Conservation (phyloP, 1,140 invertebrate species). For the Rhizoglyphus robini region DNA sequence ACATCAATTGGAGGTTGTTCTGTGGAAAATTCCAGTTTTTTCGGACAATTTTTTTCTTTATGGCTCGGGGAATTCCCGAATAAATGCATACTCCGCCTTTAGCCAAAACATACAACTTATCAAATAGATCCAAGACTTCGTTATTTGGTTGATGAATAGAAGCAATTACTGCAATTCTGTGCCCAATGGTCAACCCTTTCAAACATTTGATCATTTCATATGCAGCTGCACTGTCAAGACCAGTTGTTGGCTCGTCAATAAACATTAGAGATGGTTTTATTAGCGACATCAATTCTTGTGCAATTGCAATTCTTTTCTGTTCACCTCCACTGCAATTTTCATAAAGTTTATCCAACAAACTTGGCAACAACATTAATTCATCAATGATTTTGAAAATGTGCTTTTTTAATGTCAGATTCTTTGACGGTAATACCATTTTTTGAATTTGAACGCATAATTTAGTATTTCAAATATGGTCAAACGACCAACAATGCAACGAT, state of each 20-base stretch:
- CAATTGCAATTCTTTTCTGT: slow-evolving; percentile 77
- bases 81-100: not conserved
- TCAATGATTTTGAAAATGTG: not conserved
- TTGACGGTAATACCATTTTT: no score
- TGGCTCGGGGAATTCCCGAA: not conserved
- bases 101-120: not conserved
- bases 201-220: slow-evolving; percentile 13
- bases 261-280: slow-evolving; percentile 86
- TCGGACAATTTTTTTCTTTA: not conserved
- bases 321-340: slow-evolving; percentile 60
- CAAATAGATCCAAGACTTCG: not conserved
- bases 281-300: slow-evolving; percentile 70
- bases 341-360: not conserved
- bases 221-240: slow-evolving; percentile 5
- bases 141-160: not conserved
- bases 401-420: not conserved
- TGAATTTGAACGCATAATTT: slow-evolving; percentile 1
- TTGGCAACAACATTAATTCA: not conserved
- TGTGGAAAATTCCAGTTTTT: not conserved
- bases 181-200: not conserved
- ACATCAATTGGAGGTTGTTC: not conserved
- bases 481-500: not conserved
- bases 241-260: slow-evolving; percentile 40
- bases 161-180: not conserved
- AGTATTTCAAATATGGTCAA: not conserved